These are phyloP conservation scores for Drosophila percnosoma DNA, from an alignment of 2,888 invertebrate genomes.

Conservation along the genomic window DNA sequence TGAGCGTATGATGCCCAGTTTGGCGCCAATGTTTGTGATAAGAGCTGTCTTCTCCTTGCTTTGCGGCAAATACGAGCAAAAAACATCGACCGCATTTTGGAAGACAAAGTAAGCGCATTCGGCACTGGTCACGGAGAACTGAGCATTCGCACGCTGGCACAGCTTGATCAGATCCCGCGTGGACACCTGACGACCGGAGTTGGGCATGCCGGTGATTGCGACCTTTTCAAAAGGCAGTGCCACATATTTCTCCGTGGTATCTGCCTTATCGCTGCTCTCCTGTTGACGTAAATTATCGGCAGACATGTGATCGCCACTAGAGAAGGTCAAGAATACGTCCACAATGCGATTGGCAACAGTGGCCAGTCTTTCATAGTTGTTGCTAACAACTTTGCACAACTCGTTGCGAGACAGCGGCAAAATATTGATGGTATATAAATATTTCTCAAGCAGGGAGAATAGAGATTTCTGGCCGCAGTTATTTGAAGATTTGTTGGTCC, in stretches of 20 bases:
- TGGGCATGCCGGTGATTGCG: slow-evolving; percentile 63
- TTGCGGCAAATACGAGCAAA: slow-evolving; percentile 92
- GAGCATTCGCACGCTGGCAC: slow-evolving; percentile 91
- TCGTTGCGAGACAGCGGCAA: slow-evolving; percentile 92
- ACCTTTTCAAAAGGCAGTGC: slow-evolving; percentile 81
- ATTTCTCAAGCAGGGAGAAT: slow-evolving; percentile 91
- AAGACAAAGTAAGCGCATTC: slow-evolving; percentile 86
- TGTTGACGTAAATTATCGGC: slow-evolving; percentile 82
- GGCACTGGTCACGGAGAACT: slow-evolving; percentile 90
- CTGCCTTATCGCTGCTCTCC: slow-evolving; percentile 84
- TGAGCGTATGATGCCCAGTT: slow-evolving; percentile 92
- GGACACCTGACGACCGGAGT: slow-evolving; percentile 88
- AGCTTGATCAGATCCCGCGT: slow-evolving; percentile 96
- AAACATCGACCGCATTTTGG: slow-evolving; percentile 96
- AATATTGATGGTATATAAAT: slow-evolving; percentile 92
- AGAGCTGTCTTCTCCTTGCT: slow-evolving; percentile 88
- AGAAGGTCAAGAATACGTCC: slow-evolving; percentile 93
- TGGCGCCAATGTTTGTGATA: slow-evolving; percentile 91
- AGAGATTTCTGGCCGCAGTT: slow-evolving; percentile 86
- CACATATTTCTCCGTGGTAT: slow-evolving; percentile 74
- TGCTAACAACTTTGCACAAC: slow-evolving; percentile 89
- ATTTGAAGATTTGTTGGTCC: slow-evolving; percentile 82
- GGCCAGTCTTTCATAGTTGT: slow-evolving; percentile 89
- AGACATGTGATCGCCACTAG: slow-evolving; percentile 88
- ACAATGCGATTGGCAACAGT: slow-evolving; percentile 91